These are phyloP conservation scores for Myiopsitta monachus DNA, from an alignment of 2,113 vertebrate genomes.

Conservation along the genomic window DNA sequence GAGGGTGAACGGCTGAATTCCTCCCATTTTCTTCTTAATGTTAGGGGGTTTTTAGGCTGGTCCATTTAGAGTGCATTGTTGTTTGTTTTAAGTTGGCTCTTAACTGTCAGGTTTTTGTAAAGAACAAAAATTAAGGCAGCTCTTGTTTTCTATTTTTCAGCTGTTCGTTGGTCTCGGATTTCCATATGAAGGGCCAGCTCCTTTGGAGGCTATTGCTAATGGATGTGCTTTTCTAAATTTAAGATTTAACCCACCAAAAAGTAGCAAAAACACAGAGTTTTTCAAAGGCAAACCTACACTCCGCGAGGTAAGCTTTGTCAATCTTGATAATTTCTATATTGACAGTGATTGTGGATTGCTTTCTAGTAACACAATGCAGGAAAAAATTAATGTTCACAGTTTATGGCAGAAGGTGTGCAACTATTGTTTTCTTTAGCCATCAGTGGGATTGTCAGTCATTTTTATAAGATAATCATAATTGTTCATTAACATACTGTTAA, in stretches of 20 bases:
- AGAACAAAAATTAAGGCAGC: not conserved
- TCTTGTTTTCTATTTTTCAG: slow-evolving; percentile 72
- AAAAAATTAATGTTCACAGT: not conserved
- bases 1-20: not conserved
- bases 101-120: slow-evolving; percentile 20
- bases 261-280: slow-evolving; percentile 98
- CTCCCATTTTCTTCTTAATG: not conserved
- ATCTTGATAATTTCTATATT: not conserved
- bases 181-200: slow-evolving; percentile 95
- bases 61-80: not conserved
- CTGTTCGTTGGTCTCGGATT: slow-evolving; percentile 97
- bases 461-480: not conserved
- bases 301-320: slow-evolving; percentile 84
- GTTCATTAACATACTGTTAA: not conserved
- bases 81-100: not conserved
- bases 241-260: slow-evolving; percentile 92
- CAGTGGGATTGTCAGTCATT: not conserved
- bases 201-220: slow-evolving; percentile 95
- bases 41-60: not conserved
- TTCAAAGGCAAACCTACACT: slow-evolving; percentile 98
- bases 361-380: not conserved
- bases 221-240: slow-evolving; percentile 96
- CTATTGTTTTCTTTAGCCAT: not conserved
- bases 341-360: not conserved
- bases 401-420: not conserved